Evolutionary conservation across 2,797 vertebrate genomes (phyloP).

Genomic region (Dipus sagitta): DNA sequence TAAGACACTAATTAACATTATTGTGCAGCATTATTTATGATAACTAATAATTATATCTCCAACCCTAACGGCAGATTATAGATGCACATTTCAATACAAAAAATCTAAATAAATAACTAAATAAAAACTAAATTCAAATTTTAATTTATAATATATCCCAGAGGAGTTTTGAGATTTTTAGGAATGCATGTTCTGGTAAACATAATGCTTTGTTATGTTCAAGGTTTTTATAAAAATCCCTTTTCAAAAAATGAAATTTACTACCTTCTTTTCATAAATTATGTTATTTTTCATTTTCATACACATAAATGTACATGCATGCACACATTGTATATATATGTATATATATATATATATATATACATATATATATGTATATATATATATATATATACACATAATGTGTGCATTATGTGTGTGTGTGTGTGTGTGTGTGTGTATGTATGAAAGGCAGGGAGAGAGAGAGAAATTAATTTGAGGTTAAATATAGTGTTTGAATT

Average conservation of each 20-base stretch:
- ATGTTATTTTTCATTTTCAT: background rate
- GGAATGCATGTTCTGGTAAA: background rate
- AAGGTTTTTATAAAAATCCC: background rate
- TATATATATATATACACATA: no score
- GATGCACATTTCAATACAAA: background rate
- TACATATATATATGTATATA: no score
- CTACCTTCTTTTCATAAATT: no score
- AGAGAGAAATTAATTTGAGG: no score
- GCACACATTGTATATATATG: no score
- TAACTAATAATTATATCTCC: slow-evolving; percentile 51
- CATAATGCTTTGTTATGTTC: background rate
- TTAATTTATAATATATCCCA: background rate
- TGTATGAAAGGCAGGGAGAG: no score
- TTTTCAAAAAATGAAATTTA: background rate
- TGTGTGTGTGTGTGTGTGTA: no score
- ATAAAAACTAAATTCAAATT: background rate
- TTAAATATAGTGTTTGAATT: background rate
- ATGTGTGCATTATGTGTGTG: no score
- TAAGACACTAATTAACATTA: slow-evolving; percentile 74
- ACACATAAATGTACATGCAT: background rate
- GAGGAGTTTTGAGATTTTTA: background rate
- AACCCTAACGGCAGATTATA: background rate
- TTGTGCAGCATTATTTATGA: slow-evolving; percentile 28
- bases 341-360: no score
- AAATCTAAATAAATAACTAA: background rate